Conservation (phyloP, 2,113 vertebrate genomes). For the Fregata magnificens region DNA sequence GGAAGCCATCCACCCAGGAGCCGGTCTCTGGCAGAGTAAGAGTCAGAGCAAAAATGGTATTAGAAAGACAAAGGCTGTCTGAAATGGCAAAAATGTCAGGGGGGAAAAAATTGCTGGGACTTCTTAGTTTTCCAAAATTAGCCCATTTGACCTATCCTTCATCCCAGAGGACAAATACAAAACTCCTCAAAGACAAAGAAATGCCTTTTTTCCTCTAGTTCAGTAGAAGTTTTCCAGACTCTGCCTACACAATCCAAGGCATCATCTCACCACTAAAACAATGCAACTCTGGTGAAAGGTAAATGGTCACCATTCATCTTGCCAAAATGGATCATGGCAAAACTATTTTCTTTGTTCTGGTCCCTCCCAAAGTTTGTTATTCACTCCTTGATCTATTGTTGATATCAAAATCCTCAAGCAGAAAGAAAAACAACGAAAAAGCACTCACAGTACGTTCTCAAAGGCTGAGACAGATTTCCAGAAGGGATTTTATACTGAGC, state of each 20-base stretch:
- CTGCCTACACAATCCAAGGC: background rate
- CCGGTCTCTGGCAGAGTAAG: background rate
- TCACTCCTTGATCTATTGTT: background rate
- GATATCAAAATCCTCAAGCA: background rate
- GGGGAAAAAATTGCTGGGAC: background rate
- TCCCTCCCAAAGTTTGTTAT: background rate
- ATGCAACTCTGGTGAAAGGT: background rate
- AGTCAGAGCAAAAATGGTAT: background rate
- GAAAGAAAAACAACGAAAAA: background rate
- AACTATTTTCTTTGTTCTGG: background rate
- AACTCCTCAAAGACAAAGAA: background rate
- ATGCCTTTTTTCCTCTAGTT: background rate
- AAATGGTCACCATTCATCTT: background rate
- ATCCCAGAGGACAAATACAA: background rate
- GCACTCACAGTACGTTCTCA: background rate
- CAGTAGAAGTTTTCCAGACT: background rate
- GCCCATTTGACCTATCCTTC: background rate
- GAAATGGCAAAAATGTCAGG: background rate
- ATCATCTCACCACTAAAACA: background rate
- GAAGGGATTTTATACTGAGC: background rate
- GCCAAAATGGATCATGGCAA: background rate
- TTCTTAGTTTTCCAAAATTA: background rate
- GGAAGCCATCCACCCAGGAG: background rate
- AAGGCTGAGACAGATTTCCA: background rate
- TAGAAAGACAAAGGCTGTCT: background rate